Base-by-base conservation (phyloP, 92 coral and sea anemone genomes). In the Epizoanthus ramosus region DNA sequence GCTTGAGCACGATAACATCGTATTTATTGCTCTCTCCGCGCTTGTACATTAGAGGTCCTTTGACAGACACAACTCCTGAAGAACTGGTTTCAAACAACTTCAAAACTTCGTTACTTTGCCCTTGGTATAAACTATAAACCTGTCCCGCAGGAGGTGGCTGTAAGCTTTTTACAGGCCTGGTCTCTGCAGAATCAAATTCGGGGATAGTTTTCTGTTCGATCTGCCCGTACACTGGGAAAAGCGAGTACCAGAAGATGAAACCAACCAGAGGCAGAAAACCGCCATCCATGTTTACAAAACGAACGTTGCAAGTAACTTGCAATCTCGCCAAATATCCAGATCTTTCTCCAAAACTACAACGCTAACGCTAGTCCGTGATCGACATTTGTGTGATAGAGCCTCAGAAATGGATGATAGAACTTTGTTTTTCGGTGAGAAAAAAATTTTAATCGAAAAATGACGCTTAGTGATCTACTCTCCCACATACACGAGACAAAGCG, bases 1-100 rank as follows among this genome's bases (percentile, higher is more conserved):
- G n/a, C n/a, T n/a, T n/a, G n/a, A 89, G 47, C 43, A 89, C 89
- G 1, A 88, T 85, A 23, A 89, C 60, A 63, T 89, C 84, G 73
- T 89, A 89, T 59, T 25, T 54, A 57, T 89, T 89, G 66, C 86
- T 17, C 69, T 89, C 80, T 37, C 89, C 92, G 8, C 84, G 80
- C 22, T 63, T 75, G 75, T 85, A 89, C 24, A 25, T 50, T 16
- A 81, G 28, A 5, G 83, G 63, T 33, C 79, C 75, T n/a, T 80
- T 80, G 9, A 85, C 76, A 14, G 92, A 80, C 24, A 89, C 87
- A 6, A 68, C 74, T 16, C 92, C 92, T 12, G 72, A 64, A 57
- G 87, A 88, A 2, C 81, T 85, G 57, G 85, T 83, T 21, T 85
- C 84, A 12, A 89, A 89, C 79, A 82, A 61, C 33, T 72, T 58